phyloP scores from a whole-genome alignment of 2,888 invertebrate genomes.

The Darwinula stevensoni region DNA sequence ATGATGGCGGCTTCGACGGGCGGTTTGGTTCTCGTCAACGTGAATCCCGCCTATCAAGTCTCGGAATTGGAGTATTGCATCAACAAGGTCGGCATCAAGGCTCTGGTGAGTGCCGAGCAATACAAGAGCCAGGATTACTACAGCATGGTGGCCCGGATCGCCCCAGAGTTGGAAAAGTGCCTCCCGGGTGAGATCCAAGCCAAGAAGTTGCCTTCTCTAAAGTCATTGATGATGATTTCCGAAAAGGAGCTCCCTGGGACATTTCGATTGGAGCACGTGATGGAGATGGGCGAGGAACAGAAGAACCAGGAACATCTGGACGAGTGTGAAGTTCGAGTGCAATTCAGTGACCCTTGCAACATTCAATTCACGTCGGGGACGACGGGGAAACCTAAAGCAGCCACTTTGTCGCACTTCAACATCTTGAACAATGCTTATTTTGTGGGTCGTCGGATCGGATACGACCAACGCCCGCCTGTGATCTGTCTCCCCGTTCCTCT shows the following conservation, averaged over 20 bases:
- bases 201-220: conserved; percentile 21
- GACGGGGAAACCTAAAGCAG: conserved; percentile 49
- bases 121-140: conserved; percentile 35
- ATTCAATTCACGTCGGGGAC: conserved; percentile 64
- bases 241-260: conserved; percentile 18
- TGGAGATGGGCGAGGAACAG: conserved; percentile 17
- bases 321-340: conserved; percentile 22
- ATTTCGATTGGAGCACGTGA: conserved; percentile 18
- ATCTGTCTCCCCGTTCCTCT: conserved; percentile 33
- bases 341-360: conserved; percentile 35
- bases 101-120: conserved; percentile 28
- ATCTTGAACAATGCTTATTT: conserved; percentile 42
- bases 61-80: conserved; percentile 38
- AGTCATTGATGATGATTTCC: neutral
- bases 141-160: conserved; percentile 25
- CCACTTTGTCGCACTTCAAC: conserved; percentile 33
- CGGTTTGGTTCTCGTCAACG: conserved; percentile 37
- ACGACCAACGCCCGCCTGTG: conserved; percentile 15
- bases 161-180: conserved; percentile 24
- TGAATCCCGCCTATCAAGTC: conserved; percentile 41
- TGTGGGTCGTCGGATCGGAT: conserved; percentile 23
- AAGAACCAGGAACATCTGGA: conserved; percentile 14
- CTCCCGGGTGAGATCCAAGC: conserved; percentile 22
- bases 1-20: conserved; percentile 31
- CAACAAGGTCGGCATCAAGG: conserved; percentile 33